A percentile compares a stretch with the other conserved stretches of the same genome.
phyloP scores from a whole-genome alignment of 2,888 invertebrate species.

The Hofmannophila pseudospretella region DNA sequence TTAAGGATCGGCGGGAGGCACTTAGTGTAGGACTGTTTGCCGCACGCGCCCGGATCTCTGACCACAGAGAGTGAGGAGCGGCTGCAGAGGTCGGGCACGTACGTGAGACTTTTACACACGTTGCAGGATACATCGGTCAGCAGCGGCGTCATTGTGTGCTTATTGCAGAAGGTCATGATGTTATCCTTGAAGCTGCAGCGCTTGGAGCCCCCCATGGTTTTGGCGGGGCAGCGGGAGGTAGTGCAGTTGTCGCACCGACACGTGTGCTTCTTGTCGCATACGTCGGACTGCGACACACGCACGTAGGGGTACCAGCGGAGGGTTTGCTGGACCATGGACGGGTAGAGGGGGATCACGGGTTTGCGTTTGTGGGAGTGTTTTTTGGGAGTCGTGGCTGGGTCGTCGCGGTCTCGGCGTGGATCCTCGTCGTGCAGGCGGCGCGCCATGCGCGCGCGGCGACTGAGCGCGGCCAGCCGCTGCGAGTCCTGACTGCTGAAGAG shows the following conservation, averaged over 20 bases:
- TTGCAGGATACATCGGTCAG: slow-evolving; percentile 40
- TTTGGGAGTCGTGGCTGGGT: slow-evolving; percentile 30
- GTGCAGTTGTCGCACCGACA: slow-evolving; percentile 35
- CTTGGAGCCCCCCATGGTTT: slow-evolving; percentile 5
- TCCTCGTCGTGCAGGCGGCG: slow-evolving; percentile 28
- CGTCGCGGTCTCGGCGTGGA: slow-evolving; percentile 21
- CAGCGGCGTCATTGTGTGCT: slow-evolving; percentile 45
- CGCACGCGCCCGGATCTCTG: slow-evolving; percentile 8
- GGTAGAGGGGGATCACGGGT: slow-evolving; percentile 25
- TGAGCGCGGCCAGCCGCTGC: slow-evolving; percentile 18
- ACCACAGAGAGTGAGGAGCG: slow-evolving; percentile 17
- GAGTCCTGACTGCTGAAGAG: slow-evolving; percentile 21
- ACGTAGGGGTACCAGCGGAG: slow-evolving; percentile 35
- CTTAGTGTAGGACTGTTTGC: too few relatives aligned
- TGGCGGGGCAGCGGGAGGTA: slow-evolving; percentile 23
- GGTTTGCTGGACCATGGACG: slow-evolving; percentile 22
- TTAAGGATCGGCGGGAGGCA: slow-evolving; percentile 21
- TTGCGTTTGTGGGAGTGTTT: slow-evolving; percentile 7
- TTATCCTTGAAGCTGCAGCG: slow-evolving; percentile 29
- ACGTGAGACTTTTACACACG: slow-evolving; percentile 11
- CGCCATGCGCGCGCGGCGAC: slow-evolving; percentile 29
- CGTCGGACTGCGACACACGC: slow-evolving; percentile 12
- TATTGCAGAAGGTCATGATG: slow-evolving; percentile 45
- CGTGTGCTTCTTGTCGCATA: neutral
- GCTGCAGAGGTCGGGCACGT: slow-evolving; percentile 17